Percentiles rank a stretch among this genome's conserved stretches.
Evolutionary conservation across 1,140 invertebrate species (phyloP).

Genomic region (Brevipalpus yothersi): DNA sequence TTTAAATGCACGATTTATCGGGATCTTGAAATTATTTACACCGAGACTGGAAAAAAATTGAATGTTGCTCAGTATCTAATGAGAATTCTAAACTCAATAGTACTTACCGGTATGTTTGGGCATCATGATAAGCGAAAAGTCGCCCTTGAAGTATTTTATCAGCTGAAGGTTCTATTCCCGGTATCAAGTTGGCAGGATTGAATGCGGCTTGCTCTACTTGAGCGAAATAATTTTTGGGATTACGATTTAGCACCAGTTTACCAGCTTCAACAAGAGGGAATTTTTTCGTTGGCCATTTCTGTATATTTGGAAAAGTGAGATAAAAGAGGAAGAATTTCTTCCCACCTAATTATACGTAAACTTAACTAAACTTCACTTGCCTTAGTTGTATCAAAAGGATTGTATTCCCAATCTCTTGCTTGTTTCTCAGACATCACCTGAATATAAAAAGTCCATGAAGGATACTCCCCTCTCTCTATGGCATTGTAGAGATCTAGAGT

Average conservation of each 20-base stretch:
- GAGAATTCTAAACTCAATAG: background rate
- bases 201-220: slow-evolving; percentile 84
- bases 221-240: slow-evolving; percentile 76
- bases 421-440: slow-evolving; percentile 30
- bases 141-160: slow-evolving; percentile 75
- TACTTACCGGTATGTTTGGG: slow-evolving; percentile 52
- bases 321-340: too few relatives aligned
- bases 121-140: slow-evolving; percentile 79
- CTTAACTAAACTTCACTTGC: too few relatives aligned
- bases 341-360: background rate
- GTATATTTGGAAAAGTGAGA: background rate
- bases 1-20: slow-evolving; percentile 44
- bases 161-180: slow-evolving; percentile 65
- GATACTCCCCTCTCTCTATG: slow-evolving; percentile 49
- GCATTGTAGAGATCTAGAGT: slow-evolving; percentile 68
- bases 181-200: slow-evolving; percentile 66
- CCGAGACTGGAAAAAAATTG: slow-evolving; percentile 32
- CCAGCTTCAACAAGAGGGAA: slow-evolving; percentile 78
- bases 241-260: slow-evolving; percentile 58
- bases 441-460: slow-evolving; percentile 50
- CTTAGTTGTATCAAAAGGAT: slow-evolving; percentile 82
- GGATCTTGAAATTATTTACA: slow-evolving; percentile 67
- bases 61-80: slow-evolving; percentile 53
- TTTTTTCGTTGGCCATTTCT: slow-evolving; percentile 32
- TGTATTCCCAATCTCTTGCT: slow-evolving; percentile 36